phyloP scores from a whole-genome alignment of 2,888 invertebrate genomes.

The Cerastis rubricosa region DNA sequence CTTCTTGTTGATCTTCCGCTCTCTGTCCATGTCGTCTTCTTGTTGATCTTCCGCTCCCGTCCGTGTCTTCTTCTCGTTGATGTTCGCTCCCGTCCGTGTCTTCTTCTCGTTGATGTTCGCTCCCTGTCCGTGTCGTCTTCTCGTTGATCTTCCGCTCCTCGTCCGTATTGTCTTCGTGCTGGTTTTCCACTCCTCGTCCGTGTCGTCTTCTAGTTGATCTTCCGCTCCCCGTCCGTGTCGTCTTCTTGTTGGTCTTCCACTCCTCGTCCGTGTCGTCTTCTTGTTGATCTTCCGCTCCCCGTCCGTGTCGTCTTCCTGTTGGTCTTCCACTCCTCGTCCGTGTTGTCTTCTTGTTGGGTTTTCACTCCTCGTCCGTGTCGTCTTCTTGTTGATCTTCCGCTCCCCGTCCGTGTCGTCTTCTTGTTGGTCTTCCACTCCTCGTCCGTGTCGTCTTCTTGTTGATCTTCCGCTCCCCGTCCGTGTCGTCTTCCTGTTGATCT shows the following conservation, averaged over 20 bases:
- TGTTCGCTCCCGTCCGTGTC: constrained; percentile 11
- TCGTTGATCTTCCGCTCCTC: background rate
- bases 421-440: background rate
- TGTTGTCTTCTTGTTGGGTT: background rate
- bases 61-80: constrained; percentile 14
- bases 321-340: background rate
- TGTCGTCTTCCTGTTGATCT: background rate
- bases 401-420: constrained; percentile 16
- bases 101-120: constrained; percentile 2
- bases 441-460: background rate
- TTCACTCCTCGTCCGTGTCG: constrained; percentile 7
- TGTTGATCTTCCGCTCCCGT: constrained; percentile 20
- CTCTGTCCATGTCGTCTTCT: constrained; percentile 43
- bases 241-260: background rate
- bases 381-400: background rate
- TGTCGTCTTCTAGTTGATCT: background rate
- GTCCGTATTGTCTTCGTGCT: background rate
- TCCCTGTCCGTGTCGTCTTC: constrained; percentile 11
- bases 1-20: constrained; percentile 4
- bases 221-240: background rate
- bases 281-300: background rate
- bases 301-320: background rate
- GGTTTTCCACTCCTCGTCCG: background rate
- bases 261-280: background rate
- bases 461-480: background rate